phyloP scores from a whole-genome alignment of 2,888 invertebrate genomes.

The Apodemia mormo region DNA sequence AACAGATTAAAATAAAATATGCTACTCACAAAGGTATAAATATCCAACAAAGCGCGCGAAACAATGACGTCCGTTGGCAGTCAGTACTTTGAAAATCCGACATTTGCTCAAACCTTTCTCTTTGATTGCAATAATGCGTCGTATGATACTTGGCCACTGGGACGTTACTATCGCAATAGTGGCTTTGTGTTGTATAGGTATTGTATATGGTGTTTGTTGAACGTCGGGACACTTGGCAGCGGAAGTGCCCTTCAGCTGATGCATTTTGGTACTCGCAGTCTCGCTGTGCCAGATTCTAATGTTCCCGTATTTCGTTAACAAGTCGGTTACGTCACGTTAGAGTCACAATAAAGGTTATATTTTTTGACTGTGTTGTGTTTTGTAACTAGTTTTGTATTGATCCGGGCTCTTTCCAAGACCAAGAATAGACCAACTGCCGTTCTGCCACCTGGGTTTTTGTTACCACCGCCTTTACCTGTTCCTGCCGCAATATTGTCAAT shows the following conservation, averaged over 20 bases:
- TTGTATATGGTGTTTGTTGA: slow-evolving; percentile 13
- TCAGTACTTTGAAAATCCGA: slow-evolving; percentile 33
- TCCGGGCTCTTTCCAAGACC: too few species aligned
- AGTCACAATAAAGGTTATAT: not conserved
- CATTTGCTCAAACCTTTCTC: slow-evolving; percentile 39
- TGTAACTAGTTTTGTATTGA: too few species aligned
- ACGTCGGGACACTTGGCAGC: slow-evolving; percentile 44
- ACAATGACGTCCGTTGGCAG: slow-evolving; percentile 29
- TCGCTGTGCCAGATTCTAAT: slow-evolving; percentile 40
- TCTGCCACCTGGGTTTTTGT: too few species aligned
- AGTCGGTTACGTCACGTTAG: slow-evolving; percentile 5
- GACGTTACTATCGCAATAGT: slow-evolving; percentile 31
- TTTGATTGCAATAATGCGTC: slow-evolving; percentile 41
- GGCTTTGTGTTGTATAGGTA: slow-evolving; percentile 11
- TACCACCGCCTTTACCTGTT: too few species aligned
- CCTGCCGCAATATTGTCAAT: too few species aligned
- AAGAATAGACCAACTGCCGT: too few species aligned
- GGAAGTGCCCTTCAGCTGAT: slow-evolving; percentile 56
- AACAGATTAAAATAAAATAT: not conserved
- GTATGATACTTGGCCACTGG: slow-evolving; percentile 39
- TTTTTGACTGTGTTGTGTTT: too few species aligned
- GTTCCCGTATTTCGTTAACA: slow-evolving; percentile 9
- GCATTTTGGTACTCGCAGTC: slow-evolving; percentile 53
- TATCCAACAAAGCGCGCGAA: slow-evolving; percentile 32
- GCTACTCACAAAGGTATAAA: slow-evolving; percentile 26